Evolutionary conservation across 2,888 invertebrate species (phyloP).

Genomic region (Chymomyza procnemis): DNA sequence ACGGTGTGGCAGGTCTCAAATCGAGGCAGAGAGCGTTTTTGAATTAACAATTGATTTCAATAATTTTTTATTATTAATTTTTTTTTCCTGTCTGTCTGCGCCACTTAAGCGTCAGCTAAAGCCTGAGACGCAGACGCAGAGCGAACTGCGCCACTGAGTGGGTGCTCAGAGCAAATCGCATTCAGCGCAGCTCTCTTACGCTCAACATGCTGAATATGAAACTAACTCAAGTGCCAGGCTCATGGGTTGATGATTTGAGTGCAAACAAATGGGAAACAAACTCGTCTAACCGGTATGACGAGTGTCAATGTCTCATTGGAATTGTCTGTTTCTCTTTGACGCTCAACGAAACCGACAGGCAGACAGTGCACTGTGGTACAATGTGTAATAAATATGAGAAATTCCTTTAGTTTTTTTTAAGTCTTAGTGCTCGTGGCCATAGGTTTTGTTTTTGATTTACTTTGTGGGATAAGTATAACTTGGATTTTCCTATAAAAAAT

Average conservation of each 20-base stretch:
- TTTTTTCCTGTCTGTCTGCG: conserved; percentile 28
- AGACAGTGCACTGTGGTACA: conserved; percentile 52
- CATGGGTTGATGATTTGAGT: neutral
- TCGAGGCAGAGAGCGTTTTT: conserved; percentile 58
- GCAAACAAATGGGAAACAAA: conserved; percentile 44
- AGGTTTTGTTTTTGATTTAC: no score
- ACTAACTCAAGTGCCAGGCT: conserved; percentile 27
- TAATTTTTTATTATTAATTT: conserved; percentile 70
- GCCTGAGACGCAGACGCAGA: conserved; percentile 8
- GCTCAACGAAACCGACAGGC: conserved; percentile 64
- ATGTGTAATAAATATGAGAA: neutral
- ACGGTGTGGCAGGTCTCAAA: conserved; percentile 52
- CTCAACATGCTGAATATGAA: conserved; percentile 49
- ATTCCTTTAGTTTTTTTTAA: no score
- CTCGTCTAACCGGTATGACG: conserved; percentile 74
- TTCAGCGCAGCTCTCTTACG: conserved; percentile 41
- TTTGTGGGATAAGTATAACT: no score
- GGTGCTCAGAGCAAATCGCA: conserved; percentile 2
- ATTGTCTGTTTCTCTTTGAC: conserved; percentile 60
- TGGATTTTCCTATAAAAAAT: no score
- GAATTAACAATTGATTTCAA: conserved; percentile 74
- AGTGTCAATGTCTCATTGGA: conserved; percentile 74
- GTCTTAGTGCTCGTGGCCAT: no score
- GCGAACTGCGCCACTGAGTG: neutral
- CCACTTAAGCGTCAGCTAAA: conserved; percentile 39